Percentiles rank a stretch among this genome's conserved stretches.
Evolutionary conservation across 2,888 invertebrate genomes (phyloP).

Genomic region (Xanthia togata): DNA sequence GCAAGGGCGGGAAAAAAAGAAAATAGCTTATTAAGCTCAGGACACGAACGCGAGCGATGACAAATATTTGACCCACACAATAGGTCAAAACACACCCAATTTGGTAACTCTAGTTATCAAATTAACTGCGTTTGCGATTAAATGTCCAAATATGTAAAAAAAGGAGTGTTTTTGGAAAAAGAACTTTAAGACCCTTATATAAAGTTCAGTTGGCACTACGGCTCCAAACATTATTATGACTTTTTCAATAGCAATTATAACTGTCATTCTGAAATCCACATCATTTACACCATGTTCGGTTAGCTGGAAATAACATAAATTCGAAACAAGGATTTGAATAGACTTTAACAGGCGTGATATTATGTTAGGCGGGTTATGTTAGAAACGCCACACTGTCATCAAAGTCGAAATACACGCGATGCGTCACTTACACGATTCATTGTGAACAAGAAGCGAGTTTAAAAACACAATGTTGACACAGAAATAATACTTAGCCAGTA

Average conservation of each 20-base stretch:
- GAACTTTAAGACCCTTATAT: too few species aligned
- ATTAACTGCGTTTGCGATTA: neutral
- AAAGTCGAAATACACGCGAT: neutral
- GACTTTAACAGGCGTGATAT: neutral
- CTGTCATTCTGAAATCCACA: neutral
- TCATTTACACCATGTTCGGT: neutral
- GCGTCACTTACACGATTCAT: too few species aligned
- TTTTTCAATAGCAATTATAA: neutral
- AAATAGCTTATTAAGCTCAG: neutral
- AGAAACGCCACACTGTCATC: neutral
- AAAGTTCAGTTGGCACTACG: neutral
- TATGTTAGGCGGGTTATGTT: neutral
- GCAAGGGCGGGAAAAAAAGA: neutral
- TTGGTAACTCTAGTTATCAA: neutral
- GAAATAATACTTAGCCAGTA: too few species aligned
- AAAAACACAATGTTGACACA: too few species aligned
- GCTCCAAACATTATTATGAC: neutral
- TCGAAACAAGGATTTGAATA: neutral
- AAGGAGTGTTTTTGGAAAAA: neutral
- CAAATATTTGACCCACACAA: neutral
- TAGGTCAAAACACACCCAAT: neutral
- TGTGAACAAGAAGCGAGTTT: too few species aligned
- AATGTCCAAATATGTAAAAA: neutral
- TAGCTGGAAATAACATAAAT: too few species aligned
- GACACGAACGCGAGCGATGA: neutral